Base-by-base conservation (phyloP, 2,113 vertebrate genomes). In the Zosterops lateralis region DNA sequence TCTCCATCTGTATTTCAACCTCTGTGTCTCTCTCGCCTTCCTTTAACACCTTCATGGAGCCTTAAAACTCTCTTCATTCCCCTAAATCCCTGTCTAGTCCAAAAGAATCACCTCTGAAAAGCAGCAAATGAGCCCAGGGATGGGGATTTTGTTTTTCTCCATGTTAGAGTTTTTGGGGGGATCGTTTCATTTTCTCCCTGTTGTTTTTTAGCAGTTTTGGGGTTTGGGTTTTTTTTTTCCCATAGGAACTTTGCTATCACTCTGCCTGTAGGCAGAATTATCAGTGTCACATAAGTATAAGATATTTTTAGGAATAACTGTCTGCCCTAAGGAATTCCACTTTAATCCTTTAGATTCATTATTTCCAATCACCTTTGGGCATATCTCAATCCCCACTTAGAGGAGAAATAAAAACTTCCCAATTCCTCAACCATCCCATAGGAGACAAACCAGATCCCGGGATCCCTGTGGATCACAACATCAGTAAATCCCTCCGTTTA, bases 141-240 rank as follows among this genome's bases (percentile, higher is more conserved):
- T 0, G 4, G 45, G 26, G 60, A 62, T 25, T 62, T 47, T 21
- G 13, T 0, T 67, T 60, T 47, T 74, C 6, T 40, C 29, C 38
- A 17, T 20, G 13, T 19, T 17, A 6, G 10, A 17, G 24, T 5
- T 32, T 60, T 14, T 9, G 3, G 3, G 25, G 2, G 6, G n/a
- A 26, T 29, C 68, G 11, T 48, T 66, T 20, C 5, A 0, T 58
- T 92, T 74, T 47, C 40, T 53, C 48, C 1, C 0, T 47, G 6
- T 4, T 67, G 17, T 15, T 22, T 18, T 48, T 42, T 3, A 54
- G 4, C 0, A 0, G 3, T 10, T 42, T 48, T 45, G 4, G n/a
- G 12, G 1, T 24, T 24, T 34, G 5, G n/a, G 24, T 40, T 16
- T 48, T 48, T 44, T 51, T 79, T 54, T 64, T 73, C 8, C 68